Percentiles rank a stretch among this genome's conserved stretches.
Conservation (phyloP, 2,888 invertebrate species). For the Hemicrepidius hirtus region DNA sequence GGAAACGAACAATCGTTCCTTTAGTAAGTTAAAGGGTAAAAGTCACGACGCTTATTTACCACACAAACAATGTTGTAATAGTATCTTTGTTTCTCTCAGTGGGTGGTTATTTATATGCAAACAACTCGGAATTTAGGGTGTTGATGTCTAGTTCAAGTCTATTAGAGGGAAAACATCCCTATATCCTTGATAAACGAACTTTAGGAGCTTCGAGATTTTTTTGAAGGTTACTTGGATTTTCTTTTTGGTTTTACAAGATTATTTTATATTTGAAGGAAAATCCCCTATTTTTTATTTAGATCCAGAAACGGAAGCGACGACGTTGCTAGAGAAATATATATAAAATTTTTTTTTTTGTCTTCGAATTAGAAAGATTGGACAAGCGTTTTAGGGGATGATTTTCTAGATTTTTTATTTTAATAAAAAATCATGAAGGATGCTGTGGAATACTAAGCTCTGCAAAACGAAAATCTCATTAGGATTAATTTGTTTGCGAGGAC, state of each 20-base stretch:
- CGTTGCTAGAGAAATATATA: too few species aligned
- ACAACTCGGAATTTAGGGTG: background rate
- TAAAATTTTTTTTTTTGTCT: too few species aligned
- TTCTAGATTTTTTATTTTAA: too few species aligned
- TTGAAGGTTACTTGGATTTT: too few species aligned
- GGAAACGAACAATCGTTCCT: slow-evolving; percentile 1
- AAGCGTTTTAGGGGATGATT: too few species aligned
- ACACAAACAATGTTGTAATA: background rate
- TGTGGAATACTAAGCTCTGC: background rate
- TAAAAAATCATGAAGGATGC: background rate
- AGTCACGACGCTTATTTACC: slow-evolving; percentile 7
- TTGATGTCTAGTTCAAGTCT: slow-evolving; percentile 7
- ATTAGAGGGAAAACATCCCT: background rate
- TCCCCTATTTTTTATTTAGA: too few species aligned
- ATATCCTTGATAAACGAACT: too few species aligned
- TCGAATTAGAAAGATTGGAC: too few species aligned
- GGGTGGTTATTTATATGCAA: slow-evolving; percentile 2
- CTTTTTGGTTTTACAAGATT: too few species aligned
- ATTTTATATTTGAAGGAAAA: too few species aligned
- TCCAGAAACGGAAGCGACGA: too few species aligned
- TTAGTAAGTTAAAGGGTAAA: slow-evolving; percentile 8
- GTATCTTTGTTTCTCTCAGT: slow-evolving; percentile 12
- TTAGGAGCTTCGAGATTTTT: too few species aligned
- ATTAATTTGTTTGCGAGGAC: slow-evolving; percentile 11
- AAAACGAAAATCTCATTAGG: slow-evolving; percentile 13